Conservation (phyloP, 2,888 invertebrate genomes). For the Salpingus planirostris region DNA sequence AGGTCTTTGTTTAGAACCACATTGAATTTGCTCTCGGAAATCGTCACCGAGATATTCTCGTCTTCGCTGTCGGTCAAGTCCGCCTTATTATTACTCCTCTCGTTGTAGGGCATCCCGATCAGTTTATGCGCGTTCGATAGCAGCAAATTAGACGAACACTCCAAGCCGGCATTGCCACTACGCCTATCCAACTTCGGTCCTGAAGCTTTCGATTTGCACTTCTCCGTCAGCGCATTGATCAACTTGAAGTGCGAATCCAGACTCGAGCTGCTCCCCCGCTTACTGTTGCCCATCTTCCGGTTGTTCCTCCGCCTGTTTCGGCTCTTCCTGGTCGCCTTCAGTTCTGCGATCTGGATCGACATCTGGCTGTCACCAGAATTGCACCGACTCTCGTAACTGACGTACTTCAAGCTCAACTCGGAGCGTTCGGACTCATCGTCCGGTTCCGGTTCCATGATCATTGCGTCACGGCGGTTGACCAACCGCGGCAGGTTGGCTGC, state of each 20-base stretch:
- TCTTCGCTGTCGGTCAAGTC: conserved; percentile 34
- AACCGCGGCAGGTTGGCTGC: conserved; percentile 83
- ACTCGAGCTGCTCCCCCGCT: conserved; percentile 59
- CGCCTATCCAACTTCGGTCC: conserved; percentile 49
- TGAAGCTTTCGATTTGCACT: conserved; percentile 45
- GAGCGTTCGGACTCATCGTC: conserved; percentile 50
- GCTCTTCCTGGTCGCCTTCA: conserved; percentile 63
- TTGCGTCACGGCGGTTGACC: conserved; percentile 73
- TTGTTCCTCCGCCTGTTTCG: conserved; percentile 36
- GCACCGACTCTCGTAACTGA: conserved; percentile 77
- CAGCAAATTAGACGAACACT: conserved; percentile 38
- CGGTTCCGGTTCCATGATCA: conserved; percentile 53
- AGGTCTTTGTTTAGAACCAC: conserved; percentile 32
- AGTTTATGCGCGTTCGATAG: conserved; percentile 35
- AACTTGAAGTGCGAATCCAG: conserved; percentile 72
- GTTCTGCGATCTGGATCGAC: conserved; percentile 75
- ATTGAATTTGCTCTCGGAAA: conserved; percentile 35
- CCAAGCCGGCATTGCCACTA: conserved; percentile 43
- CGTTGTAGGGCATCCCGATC: conserved; percentile 29
- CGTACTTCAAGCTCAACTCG: conserved; percentile 63
- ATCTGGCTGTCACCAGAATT: conserved; percentile 84
- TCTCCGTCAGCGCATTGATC: conserved; percentile 51
- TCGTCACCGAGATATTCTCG: conserved; percentile 40
- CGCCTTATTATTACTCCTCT: conserved; percentile 14
- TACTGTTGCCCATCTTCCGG: not conserved